A percentile compares a stretch with the other conserved stretches of the same genome.
Conservation (phyloP, 2,797 vertebrate genomes). For the Parotocinclus haroldoi region DNA sequence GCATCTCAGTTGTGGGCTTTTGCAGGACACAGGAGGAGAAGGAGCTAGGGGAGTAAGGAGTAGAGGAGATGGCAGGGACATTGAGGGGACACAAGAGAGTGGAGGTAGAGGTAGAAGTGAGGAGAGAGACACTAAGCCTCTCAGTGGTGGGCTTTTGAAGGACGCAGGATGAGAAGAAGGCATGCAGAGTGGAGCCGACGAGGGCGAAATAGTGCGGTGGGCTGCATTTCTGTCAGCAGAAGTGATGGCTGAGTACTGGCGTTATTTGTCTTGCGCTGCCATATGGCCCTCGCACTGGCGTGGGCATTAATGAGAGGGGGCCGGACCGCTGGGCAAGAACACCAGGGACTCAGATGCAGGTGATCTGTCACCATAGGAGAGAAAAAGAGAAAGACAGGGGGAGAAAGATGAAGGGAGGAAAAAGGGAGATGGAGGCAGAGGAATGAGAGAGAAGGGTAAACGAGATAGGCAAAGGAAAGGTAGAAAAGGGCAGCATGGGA, state of each 20-base stretch:
- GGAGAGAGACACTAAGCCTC: conserved; percentile 16
- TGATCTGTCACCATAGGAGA: conserved; percentile 71
- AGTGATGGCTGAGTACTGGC: conserved; percentile 77
- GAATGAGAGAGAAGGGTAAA: conserved; percentile 40
- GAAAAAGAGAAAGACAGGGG: conserved; percentile 28
- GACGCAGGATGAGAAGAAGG: conserved; percentile 51
- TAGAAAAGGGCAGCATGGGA: conserved; percentile 11
- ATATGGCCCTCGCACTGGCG: conserved; percentile 69
- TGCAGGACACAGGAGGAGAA: background rate
- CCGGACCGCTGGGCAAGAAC: conserved; percentile 73
- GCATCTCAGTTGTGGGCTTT: background rate
- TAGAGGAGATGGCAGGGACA: background rate
- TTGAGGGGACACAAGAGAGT: background rate
- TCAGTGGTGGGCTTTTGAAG: conserved; percentile 49
- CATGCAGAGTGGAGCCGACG: conserved; percentile 64
- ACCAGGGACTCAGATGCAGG: conserved; percentile 65
- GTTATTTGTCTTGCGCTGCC: conserved; percentile 83
- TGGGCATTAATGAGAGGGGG: conserved; percentile 80
- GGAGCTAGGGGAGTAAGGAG: background rate
- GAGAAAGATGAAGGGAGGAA: conserved; percentile 43
- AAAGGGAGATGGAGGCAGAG: conserved; percentile 24
- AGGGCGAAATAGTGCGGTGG: conserved; percentile 77
- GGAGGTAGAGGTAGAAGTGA: background rate
- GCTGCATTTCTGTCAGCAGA: conserved; percentile 83
- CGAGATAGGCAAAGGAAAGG: conserved; percentile 12